phyloP scores from a whole-genome alignment of 2,888 invertebrate species.

The Lepidocyrtoides sp. region DNA sequence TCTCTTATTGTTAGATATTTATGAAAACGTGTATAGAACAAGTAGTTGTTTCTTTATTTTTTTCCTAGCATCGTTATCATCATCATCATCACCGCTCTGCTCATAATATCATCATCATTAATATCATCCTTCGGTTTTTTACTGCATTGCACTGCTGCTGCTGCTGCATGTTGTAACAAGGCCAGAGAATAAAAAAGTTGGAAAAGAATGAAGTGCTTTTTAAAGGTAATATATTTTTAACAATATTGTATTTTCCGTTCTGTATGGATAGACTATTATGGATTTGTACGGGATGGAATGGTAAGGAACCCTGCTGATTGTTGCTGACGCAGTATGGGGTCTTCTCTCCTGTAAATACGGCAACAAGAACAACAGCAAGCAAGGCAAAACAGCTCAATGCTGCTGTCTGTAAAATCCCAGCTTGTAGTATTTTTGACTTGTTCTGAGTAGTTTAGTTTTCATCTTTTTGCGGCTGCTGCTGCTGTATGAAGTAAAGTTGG shows the following conservation, averaged over 20 bases:
- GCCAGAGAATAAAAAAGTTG: no score
- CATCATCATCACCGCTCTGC: no score
- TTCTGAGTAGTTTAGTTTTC: background rate
- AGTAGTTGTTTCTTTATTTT: conserved; percentile 35
- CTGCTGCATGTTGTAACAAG: no score
- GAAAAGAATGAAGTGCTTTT: no score
- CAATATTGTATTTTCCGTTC: background rate
- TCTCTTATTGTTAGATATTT: no score
- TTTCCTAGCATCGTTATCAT: conserved; percentile 6
- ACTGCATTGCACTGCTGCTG: no score
- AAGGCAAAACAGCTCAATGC: background rate
- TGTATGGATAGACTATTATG: background rate
- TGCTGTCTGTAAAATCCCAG: no score
- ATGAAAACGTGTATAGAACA: conserved; percentile 19
- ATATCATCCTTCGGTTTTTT: no score
- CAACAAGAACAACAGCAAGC: no score
- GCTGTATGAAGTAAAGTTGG: no score
- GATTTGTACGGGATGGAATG: conserved; percentile 40
- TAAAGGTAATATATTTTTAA: conserved; percentile 46
- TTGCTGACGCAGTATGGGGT: conserved; percentile 72
- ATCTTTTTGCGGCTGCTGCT: no score
- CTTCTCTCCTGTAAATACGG: conserved; percentile 50
- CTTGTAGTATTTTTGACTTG: conserved; percentile 19
- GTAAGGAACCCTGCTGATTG: conserved; percentile 78
- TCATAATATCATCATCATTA: no score